These are phyloP conservation scores for Yponomeuta malinellus DNA, from an alignment of 2,888 invertebrate species.

Conservation along the genomic window DNA sequence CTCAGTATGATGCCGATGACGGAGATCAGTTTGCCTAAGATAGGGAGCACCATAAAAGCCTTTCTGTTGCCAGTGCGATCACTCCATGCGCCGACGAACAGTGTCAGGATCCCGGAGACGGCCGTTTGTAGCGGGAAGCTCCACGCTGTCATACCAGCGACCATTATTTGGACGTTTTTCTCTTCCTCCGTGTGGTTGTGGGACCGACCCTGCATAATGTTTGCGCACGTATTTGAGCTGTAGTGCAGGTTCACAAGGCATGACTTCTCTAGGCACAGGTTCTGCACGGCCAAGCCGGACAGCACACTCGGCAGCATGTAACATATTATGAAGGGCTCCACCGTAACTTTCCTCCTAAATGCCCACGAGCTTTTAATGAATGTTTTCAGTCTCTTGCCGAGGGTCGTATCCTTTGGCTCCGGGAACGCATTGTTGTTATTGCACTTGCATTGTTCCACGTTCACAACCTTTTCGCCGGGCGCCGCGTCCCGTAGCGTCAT, in stretches of 20 bases:
- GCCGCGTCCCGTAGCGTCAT: slow-evolving; percentile 71
- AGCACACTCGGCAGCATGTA: slow-evolving; percentile 80
- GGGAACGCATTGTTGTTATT: slow-evolving; percentile 46
- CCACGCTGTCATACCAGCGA: slow-evolving; percentile 77
- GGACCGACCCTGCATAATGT: slow-evolving; percentile 63
- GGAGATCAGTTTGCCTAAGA: slow-evolving; percentile 74
- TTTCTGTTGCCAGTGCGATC: slow-evolving; percentile 77
- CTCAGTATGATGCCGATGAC: slow-evolving; percentile 73
- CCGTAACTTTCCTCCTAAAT: slow-evolving; percentile 70
- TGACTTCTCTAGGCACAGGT: slow-evolving; percentile 75
- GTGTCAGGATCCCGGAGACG: slow-evolving; percentile 71
- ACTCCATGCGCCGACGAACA: slow-evolving; percentile 79
- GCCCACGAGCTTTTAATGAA: slow-evolving; percentile 59
- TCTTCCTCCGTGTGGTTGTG: slow-evolving; percentile 58
- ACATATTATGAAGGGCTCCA: slow-evolving; percentile 80
- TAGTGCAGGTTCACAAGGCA: slow-evolving; percentile 74
- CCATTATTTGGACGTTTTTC: slow-evolving; percentile 64
- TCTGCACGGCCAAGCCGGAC: slow-evolving; percentile 77
- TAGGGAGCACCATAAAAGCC: slow-evolving; percentile 75
- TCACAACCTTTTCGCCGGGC: slow-evolving; percentile 62
- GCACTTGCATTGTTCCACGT: slow-evolving; percentile 62
- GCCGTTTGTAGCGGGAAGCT: slow-evolving; percentile 76
- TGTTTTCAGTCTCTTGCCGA: slow-evolving; percentile 54
- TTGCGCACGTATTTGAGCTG: slow-evolving; percentile 70
- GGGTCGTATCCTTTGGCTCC: slow-evolving; percentile 48